A percentile compares a stretch with the other conserved stretches of the same genome.
Conservation (phyloP, 2,113 vertebrate species). For the Agelaius phoeniceus region DNA sequence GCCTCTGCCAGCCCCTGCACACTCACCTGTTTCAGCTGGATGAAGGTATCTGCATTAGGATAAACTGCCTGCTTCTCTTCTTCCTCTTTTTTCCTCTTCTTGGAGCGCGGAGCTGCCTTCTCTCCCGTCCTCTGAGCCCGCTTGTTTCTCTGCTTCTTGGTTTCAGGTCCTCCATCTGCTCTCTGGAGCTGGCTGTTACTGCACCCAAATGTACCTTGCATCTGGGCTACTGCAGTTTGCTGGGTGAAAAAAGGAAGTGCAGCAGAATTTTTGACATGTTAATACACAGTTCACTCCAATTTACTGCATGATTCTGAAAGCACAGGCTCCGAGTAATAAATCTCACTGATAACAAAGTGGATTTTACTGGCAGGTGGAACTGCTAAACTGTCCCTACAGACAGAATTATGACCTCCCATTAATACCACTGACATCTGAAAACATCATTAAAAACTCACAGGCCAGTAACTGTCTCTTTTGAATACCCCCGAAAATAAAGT, state of each 20-base stretch:
- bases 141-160: constrained; percentile 88
- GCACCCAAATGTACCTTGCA: constrained; percentile 74
- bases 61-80: constrained; percentile 84
- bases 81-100: constrained; percentile 91
- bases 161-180: constrained; percentile 80
- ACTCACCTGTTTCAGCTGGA: constrained; percentile 90
- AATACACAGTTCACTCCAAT: not conserved
- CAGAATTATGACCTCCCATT: not conserved
- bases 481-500: not conserved
- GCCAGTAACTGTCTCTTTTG: not conserved
- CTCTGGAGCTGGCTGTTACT: constrained; percentile 73
- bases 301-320: not conserved
- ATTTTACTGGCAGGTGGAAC: not conserved
- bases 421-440: not conserved
- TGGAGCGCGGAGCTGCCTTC: constrained; percentile 83
- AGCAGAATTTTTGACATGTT: constrained; percentile 10
- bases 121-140: constrained; percentile 78
- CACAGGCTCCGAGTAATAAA: not conserved
- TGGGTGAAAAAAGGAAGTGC: constrained; percentile 48
- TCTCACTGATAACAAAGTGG: not conserved
- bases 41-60: constrained; percentile 77
- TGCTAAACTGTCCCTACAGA: not conserved
- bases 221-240: constrained; percentile 72
- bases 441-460: not conserved
- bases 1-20: not conserved